Evolutionary conservation across 2,888 invertebrate species (phyloP).

Genomic region (Pheosia tremula): DNA sequence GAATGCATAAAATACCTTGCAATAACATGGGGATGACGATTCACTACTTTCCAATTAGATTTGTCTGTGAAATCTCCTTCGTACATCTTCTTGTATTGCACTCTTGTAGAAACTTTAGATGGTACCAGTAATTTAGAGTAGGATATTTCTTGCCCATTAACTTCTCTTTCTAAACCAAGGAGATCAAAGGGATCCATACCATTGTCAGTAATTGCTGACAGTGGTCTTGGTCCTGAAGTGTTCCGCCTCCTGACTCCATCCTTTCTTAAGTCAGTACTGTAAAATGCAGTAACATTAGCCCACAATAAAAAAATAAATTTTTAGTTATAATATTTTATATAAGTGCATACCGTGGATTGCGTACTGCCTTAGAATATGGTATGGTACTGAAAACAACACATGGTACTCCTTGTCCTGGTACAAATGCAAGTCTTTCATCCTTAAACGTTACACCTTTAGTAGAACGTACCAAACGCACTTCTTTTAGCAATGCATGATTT

Average conservation of each 20-base stretch:
- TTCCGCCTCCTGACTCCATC: constrained; percentile 91
- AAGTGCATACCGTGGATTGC: constrained; percentile 83
- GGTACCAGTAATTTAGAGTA: constrained; percentile 94
- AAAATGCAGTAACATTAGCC: background rate
- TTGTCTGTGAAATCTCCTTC: constrained; percentile 77
- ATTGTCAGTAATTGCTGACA: constrained; percentile 93
- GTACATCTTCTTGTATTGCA: constrained; percentile 78
- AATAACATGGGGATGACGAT: constrained; percentile 82
- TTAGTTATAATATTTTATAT: constrained; percentile 3
- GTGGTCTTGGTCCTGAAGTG: constrained; percentile 91
- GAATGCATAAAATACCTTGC: constrained; percentile 75
- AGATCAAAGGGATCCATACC: constrained; percentile 93
- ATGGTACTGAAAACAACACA: constrained; percentile 94
- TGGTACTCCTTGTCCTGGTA: constrained; percentile 91
- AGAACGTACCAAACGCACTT: constrained; percentile 85
- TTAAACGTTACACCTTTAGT: constrained; percentile 88
- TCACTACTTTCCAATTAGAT: constrained; percentile 68
- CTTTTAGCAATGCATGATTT: constrained; percentile 81
- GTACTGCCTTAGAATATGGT: constrained; percentile 90
- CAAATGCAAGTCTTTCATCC: constrained; percentile 93
- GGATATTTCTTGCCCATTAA: constrained; percentile 96
- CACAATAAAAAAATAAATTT: background rate
- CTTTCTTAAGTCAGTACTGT: constrained; percentile 86
- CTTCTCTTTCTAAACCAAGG: constrained; percentile 91
- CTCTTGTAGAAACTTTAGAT: constrained; percentile 81